phyloP scores from a whole-genome alignment of 1,140 invertebrate species.

The Paralvinella palmiformis region DNA sequence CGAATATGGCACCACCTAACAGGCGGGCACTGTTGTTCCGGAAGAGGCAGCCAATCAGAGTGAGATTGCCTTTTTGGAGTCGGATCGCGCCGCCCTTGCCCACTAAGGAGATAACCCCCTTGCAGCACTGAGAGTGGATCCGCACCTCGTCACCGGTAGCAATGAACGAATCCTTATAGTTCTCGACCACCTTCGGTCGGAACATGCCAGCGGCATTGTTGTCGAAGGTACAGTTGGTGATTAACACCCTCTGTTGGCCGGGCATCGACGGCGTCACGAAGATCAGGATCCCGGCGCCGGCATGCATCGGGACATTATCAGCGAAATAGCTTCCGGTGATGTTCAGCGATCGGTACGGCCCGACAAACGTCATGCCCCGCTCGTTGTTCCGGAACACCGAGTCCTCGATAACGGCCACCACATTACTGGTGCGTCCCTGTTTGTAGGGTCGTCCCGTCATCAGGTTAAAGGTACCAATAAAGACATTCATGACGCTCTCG shows the following conservation, averaged over 20 bases:
- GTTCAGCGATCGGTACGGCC: not conserved
- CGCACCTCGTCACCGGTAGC: slow-evolving; percentile 13
- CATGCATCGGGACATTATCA: slow-evolving; percentile 15
- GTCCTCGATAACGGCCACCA: slow-evolving; percentile 2
- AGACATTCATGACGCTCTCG: slow-evolving; percentile 19
- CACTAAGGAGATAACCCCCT: slow-evolving; percentile 15
- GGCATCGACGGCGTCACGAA: no score
- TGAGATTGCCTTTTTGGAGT: slow-evolving; percentile 10
- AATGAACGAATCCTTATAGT: slow-evolving; percentile 6
- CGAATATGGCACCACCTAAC: slow-evolving; percentile 15
- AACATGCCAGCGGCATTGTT: slow-evolving; percentile 8
- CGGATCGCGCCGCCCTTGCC: slow-evolving; percentile 17
- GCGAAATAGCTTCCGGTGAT: slow-evolving; percentile 6
- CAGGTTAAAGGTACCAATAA: not conserved
- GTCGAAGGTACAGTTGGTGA: slow-evolving; percentile 15
- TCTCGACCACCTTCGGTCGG: not conserved
- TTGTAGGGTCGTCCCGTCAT: not conserved
- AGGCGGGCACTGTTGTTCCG: slow-evolving; percentile 16
- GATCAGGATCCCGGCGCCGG: slow-evolving; percentile 15
- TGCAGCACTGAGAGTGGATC: slow-evolving; percentile 14
- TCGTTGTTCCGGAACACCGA: slow-evolving; percentile 10
- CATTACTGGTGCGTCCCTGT: not conserved
- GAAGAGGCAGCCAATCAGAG: slow-evolving; percentile 1
- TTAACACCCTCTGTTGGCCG: not conserved
- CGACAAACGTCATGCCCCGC: slow-evolving; percentile 13